phyloP scores from a whole-genome alignment of 2,113 vertebrate species.

The Paramormyrops kingsleyae region DNA sequence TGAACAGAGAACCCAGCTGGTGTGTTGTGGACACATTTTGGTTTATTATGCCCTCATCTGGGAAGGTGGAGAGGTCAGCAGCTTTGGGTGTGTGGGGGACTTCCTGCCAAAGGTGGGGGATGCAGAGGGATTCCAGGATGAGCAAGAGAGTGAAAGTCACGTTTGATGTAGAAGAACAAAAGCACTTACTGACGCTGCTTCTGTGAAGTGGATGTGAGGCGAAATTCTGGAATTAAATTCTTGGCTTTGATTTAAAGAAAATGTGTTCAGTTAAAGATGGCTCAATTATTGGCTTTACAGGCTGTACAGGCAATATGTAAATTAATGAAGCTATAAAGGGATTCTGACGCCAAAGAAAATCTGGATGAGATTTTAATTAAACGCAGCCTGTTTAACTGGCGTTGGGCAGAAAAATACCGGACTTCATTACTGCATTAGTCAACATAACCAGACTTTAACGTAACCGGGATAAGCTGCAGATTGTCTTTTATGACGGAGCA shows the following conservation, averaged over 20 bases:
- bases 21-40: background rate
- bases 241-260: background rate
- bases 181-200: conserved; percentile 19
- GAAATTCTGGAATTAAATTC: background rate
- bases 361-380: background rate
- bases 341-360: conserved; percentile 5
- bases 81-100: background rate
- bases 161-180: background rate
- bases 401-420: background rate
- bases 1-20: background rate
- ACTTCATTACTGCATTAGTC: background rate
- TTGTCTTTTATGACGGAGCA: background rate
- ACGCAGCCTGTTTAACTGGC: background rate
- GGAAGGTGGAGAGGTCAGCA: background rate
- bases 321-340: background rate
- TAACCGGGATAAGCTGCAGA: background rate
- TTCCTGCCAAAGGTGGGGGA: background rate
- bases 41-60: background rate
- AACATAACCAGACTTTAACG: background rate
- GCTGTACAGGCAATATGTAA: background rate
- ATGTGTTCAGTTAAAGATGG: background rate
- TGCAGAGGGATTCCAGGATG: background rate
- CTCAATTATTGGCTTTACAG: background rate
- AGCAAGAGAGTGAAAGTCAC: background rate
- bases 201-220: conserved; percentile 30